phyloP scores from a whole-genome alignment of 2,113 vertebrate genomes.

The Oryzias celebensis region DNA sequence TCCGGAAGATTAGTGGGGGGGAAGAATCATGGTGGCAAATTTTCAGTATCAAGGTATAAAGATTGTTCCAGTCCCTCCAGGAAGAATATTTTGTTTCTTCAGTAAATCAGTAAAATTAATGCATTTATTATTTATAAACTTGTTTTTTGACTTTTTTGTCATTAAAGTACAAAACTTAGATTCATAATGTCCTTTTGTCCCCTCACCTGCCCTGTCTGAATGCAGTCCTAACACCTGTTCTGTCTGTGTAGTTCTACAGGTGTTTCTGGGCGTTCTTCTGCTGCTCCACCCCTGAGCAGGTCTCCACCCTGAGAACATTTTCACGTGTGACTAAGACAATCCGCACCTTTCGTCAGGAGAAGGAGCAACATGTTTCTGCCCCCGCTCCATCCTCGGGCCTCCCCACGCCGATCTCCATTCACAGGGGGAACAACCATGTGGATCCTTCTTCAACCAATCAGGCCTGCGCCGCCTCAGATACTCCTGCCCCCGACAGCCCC shows the following conservation, averaged over 20 bases:
- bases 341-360: conserved; percentile 42
- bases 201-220: too few relatives aligned
- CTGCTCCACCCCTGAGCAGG: conserved; percentile 49
- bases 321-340: conserved; percentile 62
- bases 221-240: neutral
- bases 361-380: conserved; percentile 14
- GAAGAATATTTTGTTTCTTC: too few relatives aligned
- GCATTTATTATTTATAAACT: too few relatives aligned
- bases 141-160: too few relatives aligned
- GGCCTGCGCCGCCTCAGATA: neutral
- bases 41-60: too few relatives aligned
- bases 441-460: neutral
- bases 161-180: too few relatives aligned
- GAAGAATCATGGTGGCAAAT: too few relatives aligned
- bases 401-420: conserved; percentile 29
- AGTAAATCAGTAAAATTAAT: too few relatives aligned
- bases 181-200: too few relatives aligned
- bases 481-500: neutral
- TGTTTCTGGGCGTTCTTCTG: conserved; percentile 75
- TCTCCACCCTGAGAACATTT: conserved; percentile 64
- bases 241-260: conserved; percentile 77
- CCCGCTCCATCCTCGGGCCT: conserved; percentile 8
- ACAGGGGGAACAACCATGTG: neutral
- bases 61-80: too few relatives aligned
- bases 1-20: too few relatives aligned